A percentile compares a stretch with the other conserved stretches of the same genome.
Conservation (phyloP, 1,140 invertebrate genomes). For the Galendromus occidentalis region DNA sequence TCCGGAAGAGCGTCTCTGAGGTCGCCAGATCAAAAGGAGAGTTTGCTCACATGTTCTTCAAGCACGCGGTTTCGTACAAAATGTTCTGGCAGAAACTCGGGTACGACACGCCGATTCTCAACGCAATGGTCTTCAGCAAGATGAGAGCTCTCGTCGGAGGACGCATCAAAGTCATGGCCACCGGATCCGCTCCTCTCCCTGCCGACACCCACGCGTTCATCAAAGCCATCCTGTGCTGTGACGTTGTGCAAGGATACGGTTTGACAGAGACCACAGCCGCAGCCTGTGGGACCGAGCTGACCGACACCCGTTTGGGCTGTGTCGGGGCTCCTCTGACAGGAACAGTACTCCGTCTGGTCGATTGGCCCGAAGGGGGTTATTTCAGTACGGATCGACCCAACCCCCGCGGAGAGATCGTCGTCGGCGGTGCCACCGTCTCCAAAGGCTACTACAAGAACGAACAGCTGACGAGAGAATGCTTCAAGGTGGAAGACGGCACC, state of each 20-base stretch:
- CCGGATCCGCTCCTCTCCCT: conserved; percentile 79
- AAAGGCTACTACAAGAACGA: conserved; percentile 44
- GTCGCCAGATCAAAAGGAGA: not conserved
- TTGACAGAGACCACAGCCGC: conserved; percentile 13
- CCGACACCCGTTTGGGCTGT: conserved; percentile 52
- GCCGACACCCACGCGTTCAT: conserved; percentile 87
- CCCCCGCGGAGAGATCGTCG: conserved; percentile 34
- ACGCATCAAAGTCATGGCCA: conserved; percentile 57
- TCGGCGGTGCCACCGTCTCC: conserved; percentile 33
- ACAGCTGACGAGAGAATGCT: conserved; percentile 36
- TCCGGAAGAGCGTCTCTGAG: conserved; percentile 15
- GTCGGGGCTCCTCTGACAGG: conserved; percentile 72
- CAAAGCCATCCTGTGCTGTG: conserved; percentile 71
- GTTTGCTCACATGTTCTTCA: conserved; percentile 8
- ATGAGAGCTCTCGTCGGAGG: conserved; percentile 67
- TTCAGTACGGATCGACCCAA: conserved; percentile 19
- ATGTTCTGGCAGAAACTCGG: conserved; percentile 15
- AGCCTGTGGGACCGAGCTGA: conserved; percentile 26
- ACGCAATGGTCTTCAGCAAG: conserved; percentile 48
- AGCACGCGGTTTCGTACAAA: conserved; percentile 14
- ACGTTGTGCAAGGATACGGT: conserved; percentile 61
- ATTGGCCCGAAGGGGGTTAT: conserved; percentile 73
- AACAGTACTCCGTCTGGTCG: conserved; percentile 62
- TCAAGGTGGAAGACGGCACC: conserved; percentile 44
- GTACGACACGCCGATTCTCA: conserved; percentile 12